Evolutionary conservation across 2,113 vertebrate species (phyloP).

Genomic region (Nyctereutes procyonoides): DNA sequence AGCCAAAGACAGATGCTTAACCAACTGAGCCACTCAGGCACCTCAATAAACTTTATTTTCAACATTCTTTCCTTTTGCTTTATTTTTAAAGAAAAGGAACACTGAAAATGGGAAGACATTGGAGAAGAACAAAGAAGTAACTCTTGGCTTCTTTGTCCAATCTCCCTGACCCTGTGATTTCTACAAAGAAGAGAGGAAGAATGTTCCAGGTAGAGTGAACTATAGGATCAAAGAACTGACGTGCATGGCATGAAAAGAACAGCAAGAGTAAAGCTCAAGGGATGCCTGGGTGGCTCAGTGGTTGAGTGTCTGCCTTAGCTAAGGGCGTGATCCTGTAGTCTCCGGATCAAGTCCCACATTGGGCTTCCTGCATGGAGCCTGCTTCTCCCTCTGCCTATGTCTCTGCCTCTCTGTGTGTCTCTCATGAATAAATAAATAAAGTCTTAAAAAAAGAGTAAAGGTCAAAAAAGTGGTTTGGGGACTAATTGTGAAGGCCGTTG

Average conservation of each 20-base stretch:
- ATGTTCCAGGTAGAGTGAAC: neutral
- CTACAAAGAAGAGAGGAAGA: neutral
- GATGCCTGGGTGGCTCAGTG: too few species aligned
- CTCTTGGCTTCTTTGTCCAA: neutral
- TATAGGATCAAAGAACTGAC: neutral
- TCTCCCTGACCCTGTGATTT: neutral
- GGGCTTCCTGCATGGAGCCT: too few species aligned
- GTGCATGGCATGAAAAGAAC: neutral
- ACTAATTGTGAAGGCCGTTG: neutral
- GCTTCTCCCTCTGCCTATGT: too few species aligned
- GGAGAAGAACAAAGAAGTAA: neutral
- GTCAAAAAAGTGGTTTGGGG: neutral
- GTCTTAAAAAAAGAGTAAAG: neutral
- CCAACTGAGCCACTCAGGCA: too few species aligned
- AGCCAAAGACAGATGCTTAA: too few species aligned
- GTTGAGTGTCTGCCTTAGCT: too few species aligned
- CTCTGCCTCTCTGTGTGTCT: too few species aligned
- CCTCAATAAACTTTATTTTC: neutral
- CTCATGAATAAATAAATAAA: too few species aligned
- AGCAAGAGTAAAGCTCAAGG: neutral
- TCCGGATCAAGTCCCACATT: too few species aligned
- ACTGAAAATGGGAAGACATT: neutral
- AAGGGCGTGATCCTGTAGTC: too few species aligned
- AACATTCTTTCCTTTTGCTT: neutral
- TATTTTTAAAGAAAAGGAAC: conserved; percentile 20